These are phyloP conservation scores for Cacajao melanocephalus DNA, from an alignment of 2,797 vertebrate species.

Conservation along the genomic window DNA sequence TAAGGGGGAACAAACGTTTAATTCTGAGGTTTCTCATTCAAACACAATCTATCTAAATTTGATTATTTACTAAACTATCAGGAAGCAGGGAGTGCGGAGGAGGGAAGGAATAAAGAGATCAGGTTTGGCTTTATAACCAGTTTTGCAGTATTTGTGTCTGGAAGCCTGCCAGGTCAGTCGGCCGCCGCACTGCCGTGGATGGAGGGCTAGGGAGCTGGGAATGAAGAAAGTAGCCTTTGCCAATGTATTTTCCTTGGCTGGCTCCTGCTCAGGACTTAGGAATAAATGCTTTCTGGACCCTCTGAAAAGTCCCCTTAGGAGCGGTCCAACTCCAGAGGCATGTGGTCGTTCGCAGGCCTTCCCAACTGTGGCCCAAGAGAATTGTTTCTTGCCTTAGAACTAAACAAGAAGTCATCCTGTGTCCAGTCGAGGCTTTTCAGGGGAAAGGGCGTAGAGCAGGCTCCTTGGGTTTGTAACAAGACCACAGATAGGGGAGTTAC, in stretches of 20 bases:
- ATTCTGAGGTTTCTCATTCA: constrained; percentile 25
- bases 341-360: background rate
- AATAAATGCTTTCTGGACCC: background rate
- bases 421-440: background rate
- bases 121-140: background rate
- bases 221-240: background rate
- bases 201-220: background rate
- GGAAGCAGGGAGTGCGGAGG: background rate
- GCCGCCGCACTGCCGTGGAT: accelerated
- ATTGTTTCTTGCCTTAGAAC: background rate
- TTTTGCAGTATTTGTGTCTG: background rate
- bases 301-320: background rate
- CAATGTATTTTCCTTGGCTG: background rate
- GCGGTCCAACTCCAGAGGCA: background rate
- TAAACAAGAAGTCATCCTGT: background rate
- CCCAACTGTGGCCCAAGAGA: background rate
- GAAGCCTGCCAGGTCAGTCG: background rate
- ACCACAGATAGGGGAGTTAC: background rate
- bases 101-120: background rate
- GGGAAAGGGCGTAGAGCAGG: background rate
- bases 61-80: constrained; percentile 33
- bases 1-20: background rate
- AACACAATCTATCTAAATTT: constrained; percentile 13
- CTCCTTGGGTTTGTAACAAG: background rate
- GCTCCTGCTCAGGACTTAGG: background rate